Percentiles rank a stretch among this genome's conserved stretches.
Evolutionary conservation across 1,140 invertebrate species (phyloP).

Genomic region (Drosophila miranda): DNA sequence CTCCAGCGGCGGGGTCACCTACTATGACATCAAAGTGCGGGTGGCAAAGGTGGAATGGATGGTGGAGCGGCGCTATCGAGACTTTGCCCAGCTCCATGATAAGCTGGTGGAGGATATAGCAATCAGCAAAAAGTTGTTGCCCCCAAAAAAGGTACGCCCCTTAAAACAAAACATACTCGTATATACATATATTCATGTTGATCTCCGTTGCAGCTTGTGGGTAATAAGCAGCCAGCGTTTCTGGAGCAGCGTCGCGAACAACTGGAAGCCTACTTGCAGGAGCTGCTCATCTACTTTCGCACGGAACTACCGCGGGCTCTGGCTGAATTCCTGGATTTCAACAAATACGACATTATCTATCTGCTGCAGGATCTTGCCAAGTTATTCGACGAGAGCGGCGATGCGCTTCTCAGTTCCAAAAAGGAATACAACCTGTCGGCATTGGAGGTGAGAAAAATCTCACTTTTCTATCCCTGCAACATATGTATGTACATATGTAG

Average conservation of each 20-base stretch:
- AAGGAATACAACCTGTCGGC: conserved; percentile 87
- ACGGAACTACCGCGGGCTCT: conserved; percentile 88
- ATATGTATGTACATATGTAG: no score
- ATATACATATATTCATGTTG: neutral
- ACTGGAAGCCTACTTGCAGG: conserved; percentile 91
- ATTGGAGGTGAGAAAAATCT: conserved; percentile 85
- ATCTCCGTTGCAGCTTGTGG: conserved; percentile 83
- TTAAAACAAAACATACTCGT: conserved; percentile 28
- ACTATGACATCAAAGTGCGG: conserved; percentile 87
- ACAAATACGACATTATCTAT: conserved; percentile 92
- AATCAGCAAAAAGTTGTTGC: conserved; percentile 91
- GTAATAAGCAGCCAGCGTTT: conserved; percentile 91
- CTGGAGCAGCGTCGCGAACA: conserved; percentile 91
- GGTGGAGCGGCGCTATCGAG: conserved; percentile 92
- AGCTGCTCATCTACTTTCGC: conserved; percentile 86
- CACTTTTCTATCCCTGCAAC: neutral
- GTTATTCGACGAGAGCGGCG: conserved; percentile 88
- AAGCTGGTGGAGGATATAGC: conserved; percentile 90
- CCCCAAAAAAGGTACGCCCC: conserved; percentile 91
- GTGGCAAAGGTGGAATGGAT: conserved; percentile 90
- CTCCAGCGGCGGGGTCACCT: conserved; percentile 84
- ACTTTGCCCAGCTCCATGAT: conserved; percentile 94
- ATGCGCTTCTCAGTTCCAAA: conserved; percentile 85
- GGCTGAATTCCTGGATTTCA: conserved; percentile 90
- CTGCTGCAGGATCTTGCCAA: conserved; percentile 90